These are phyloP conservation scores for Brachyrhaphis roseni DNA, from an alignment of 2,797 vertebrate species.

Conservation along the genomic window DNA sequence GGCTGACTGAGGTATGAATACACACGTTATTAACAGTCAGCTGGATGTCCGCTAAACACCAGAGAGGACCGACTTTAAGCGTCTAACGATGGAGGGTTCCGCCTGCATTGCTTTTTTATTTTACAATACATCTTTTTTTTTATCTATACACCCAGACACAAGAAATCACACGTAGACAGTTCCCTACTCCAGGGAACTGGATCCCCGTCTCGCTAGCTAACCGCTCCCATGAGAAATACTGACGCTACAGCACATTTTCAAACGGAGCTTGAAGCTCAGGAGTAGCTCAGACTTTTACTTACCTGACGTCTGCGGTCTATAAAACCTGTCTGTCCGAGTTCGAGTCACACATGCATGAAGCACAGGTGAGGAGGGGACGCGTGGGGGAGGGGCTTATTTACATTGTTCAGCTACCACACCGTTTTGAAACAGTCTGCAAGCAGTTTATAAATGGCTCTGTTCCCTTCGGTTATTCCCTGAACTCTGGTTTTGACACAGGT, in stretches of 20 bases:
- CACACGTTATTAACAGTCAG: slow-evolving; percentile 84
- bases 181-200: slow-evolving; percentile 73
- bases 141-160: slow-evolving; percentile 85
- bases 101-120: slow-evolving; percentile 71
- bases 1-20: slow-evolving; percentile 81
- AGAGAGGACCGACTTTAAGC: slow-evolving; percentile 76
- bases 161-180: slow-evolving; percentile 84
- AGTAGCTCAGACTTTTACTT: slow-evolving; percentile 83
- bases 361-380: slow-evolving; percentile 80
- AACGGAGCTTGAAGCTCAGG: slow-evolving; percentile 82
- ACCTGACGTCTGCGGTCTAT: slow-evolving; percentile 87
- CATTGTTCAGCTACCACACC: slow-evolving; percentile 86
- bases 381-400: slow-evolving; percentile 82
- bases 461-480: slow-evolving; percentile 89
- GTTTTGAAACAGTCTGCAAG: slow-evolving; percentile 88
- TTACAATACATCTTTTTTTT: slow-evolving; percentile 64
- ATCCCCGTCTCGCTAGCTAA: slow-evolving; percentile 79
- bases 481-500: slow-evolving; percentile 87
- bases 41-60: slow-evolving; percentile 77
- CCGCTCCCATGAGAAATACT: slow-evolving; percentile 82
- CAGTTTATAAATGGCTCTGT: slow-evolving; percentile 90
- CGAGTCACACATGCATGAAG: slow-evolving; percentile 85
- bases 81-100: slow-evolving; percentile 77
- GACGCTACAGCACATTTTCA: slow-evolving; percentile 84
- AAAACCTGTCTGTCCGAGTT: slow-evolving; percentile 85